Base-by-base conservation (phyloP, 2,888 invertebrate genomes). In the Plagiodera versicolora region DNA sequence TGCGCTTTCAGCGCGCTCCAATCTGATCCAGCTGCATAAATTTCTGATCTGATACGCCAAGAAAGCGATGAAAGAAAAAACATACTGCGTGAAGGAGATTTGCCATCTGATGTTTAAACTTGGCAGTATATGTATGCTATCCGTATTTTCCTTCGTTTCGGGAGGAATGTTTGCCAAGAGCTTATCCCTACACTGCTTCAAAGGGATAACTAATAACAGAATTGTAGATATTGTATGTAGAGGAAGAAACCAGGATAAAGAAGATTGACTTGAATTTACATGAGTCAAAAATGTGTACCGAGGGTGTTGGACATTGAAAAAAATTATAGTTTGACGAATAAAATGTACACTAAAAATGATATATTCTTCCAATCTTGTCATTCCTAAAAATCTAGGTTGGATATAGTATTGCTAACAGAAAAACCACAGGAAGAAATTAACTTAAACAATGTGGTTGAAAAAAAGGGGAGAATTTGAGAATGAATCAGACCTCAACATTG, bases 91-190 rank as follows among this genome's bases (percentile, higher is more conserved):
- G 35, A 52, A 20, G 39, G 19, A 52, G 52, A 58, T 58, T 58
- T 58, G 52, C 46, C 47, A 17, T 32, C 16, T 30, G 24, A 58
- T 51, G 16, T 49, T 57, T 16, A 32, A 32, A 32, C 10, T 32
- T 32, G 32, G 10, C 32, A 32, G 32, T 32, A 32, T 32, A 32
- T n/a, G n/a, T n/a, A n/a, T 28, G 30, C 39, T 49, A 30, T 52
- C 58, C 16, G 48, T 51, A 46, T 57, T 64, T 64, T 64, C 60
- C 57, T 64, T 60, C 39, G 56, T 47, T 45, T 5, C 6, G 3
- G n/a, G 6, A n/a, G 14, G 14, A 57, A 51, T 57, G 64, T 61
- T 64, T 64, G 64, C 64, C 64, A 64, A 64, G 46, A 19, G 52
- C 48, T 61, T 55, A 61, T 61, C 20, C 51, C 39, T 62, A 51